phyloP scores from a whole-genome alignment of 2,888 invertebrate species.

The Andrena trimmerana region DNA sequence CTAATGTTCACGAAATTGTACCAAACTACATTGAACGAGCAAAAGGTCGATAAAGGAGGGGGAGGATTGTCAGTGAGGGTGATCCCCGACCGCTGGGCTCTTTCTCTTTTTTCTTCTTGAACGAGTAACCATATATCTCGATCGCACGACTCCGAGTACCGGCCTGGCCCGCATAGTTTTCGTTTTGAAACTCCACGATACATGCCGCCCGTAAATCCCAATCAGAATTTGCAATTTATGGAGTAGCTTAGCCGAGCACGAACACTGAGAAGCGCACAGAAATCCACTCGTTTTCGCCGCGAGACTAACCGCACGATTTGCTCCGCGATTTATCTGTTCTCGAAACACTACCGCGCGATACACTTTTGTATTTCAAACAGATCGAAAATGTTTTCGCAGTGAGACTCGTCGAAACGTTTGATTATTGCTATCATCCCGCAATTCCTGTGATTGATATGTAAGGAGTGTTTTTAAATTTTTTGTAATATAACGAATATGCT shows the following conservation, averaged over 20 bases:
- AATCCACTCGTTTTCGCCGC: constrained; percentile 37
- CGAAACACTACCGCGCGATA: neutral
- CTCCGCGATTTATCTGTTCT: constrained; percentile 22
- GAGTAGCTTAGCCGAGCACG: constrained; percentile 42
- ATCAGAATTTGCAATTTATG: constrained; percentile 70
- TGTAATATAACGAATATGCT: too few species aligned
- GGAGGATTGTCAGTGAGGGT: neutral
- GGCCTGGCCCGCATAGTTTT: constrained; percentile 31
- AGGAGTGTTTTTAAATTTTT: too few species aligned
- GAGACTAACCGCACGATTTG: constrained; percentile 38
- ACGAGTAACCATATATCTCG: constrained; percentile 55
- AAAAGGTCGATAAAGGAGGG: constrained; percentile 6
- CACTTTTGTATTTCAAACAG: neutral
- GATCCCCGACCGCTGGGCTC: neutral
- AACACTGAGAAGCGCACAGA: constrained; percentile 35
- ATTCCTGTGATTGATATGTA: neutral
- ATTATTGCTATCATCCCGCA: neutral
- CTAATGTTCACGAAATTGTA: neutral
- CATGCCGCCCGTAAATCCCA: constrained; percentile 64
- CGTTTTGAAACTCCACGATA: constrained; percentile 51
- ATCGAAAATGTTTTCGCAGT: too few species aligned
- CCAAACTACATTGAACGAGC: neutral
- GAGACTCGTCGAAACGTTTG: neutral
- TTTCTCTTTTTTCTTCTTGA: constrained; percentile 33
- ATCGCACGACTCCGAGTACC: constrained; percentile 45